Conservation (phyloP, 2,113 vertebrate genomes). For the Nycticryphes semicollaris region DNA sequence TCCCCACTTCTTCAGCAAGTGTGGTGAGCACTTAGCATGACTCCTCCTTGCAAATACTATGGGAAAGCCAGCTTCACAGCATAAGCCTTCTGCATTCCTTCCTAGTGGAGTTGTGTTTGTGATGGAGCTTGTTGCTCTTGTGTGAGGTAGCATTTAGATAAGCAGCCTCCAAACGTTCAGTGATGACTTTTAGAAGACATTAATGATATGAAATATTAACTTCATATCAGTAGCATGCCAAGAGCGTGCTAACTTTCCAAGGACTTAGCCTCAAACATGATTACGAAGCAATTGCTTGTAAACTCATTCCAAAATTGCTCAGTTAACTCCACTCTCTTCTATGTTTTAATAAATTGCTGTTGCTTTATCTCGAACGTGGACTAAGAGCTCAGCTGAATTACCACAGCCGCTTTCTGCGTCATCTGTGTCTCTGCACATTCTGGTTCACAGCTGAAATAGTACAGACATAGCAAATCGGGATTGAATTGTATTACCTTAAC, state of each 20-base stretch:
- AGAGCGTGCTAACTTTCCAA: conserved; percentile 10
- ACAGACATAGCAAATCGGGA: background rate
- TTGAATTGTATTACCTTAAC: background rate
- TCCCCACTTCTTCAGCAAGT: background rate
- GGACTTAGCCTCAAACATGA: conserved; percentile 15
- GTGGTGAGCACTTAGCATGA: background rate
- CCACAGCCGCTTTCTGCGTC: background rate
- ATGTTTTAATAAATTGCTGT: conserved; percentile 32
- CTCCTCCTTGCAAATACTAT: background rate
- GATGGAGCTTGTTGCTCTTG: background rate
- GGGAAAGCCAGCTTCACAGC: background rate
- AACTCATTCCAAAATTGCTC: conserved; percentile 22
- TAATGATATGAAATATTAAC: conserved; percentile 17
- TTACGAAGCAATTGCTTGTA: conserved; percentile 11
- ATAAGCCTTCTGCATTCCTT: background rate
- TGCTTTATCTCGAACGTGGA: background rate
- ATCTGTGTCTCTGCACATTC: background rate
- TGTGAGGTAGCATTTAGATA: background rate
- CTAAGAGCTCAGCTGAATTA: conserved; percentile 14
- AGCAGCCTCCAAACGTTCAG: background rate
- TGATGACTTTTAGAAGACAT: background rate
- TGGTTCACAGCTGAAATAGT: background rate
- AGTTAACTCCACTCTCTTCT: conserved; percentile 12
- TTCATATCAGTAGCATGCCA: conserved; percentile 8
- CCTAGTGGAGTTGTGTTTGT: background rate